Evolutionary conservation across 2,888 invertebrate species (phyloP), one percentile per base, ranked within the genome.

Genomic region (Patella pellucida): DNA sequence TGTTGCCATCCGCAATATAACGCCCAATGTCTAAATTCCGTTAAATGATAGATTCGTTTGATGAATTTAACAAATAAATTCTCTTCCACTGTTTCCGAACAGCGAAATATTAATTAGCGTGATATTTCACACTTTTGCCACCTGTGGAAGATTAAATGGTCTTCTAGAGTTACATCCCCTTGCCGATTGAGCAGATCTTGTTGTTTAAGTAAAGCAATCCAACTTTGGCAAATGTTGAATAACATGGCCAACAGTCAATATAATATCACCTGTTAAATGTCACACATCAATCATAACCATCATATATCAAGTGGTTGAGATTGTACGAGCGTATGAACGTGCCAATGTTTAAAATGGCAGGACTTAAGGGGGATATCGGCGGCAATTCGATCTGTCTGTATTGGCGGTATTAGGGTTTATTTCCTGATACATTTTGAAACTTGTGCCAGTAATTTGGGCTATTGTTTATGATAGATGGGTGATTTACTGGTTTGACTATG

Each of bases 201-300:
- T 62, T 62, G 62, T 62, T 62, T 19, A 62, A 62, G 62, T 62
- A 62, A 62, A 23, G 23, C 62, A 23, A 62, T 62, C 62, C 62
- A 23, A 23, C 23, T 62, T 62, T 62, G 23, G 62, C 62, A 12
- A 62, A 62, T 62, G 62, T 62, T 62, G 62, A 62, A 62, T 62
- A 62, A 62, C 62, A 19, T 62, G 62, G 62, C 19, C 19, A 19
- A 14, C 19, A 23, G 62, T 62, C 62, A 62, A 62, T 62, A 9
- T 62, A 62, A 62, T 23, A 12, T 62, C 62, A 62, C 62, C 62
- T 62, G 62, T 12, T 62, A 62, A 62, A 62, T 62, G 62, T 62
- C 62, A 62, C 23, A 62, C 62, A 62, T 62, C 62, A 62, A 62
- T 62, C 4, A 62, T 62, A 62, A 62, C 5, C 19, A 62, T 62